These are phyloP conservation scores for Pseudolaguvia tuberculata DNA, from an alignment of 2,113 vertebrate species.

Conservation along the genomic window DNA sequence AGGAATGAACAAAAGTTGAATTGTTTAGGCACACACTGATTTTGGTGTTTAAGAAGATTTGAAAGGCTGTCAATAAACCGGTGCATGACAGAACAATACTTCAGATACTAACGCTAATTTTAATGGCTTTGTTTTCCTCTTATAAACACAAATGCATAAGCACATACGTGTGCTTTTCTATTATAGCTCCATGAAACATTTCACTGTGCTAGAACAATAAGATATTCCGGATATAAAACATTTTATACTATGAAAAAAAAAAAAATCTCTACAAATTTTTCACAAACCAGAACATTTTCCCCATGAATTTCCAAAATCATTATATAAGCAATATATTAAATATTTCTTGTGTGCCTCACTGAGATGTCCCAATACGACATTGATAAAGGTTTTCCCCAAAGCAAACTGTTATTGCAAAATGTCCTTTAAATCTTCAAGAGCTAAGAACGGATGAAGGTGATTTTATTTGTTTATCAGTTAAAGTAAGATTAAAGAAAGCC, in stretches of 20 bases:
- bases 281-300: neutral
- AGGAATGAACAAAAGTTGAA: neutral
- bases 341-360: neutral
- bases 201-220: no score
- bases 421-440: neutral
- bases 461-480: no score
- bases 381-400: neutral
- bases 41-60: neutral
- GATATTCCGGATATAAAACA: neutral
- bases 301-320: neutral
- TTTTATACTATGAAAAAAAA: neutral
- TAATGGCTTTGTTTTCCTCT: constrained; percentile 38
- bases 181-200: neutral
- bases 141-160: neutral
- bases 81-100: neutral
- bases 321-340: constrained; percentile 9
- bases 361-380: neutral
- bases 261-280: neutral
- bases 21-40: neutral
- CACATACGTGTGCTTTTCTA: constrained; percentile 4
- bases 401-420: neutral
- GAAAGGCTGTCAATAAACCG: constrained; percentile 4
- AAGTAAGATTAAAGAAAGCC: no score
- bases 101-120: neutral
- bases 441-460: neutral